A percentile compares a stretch with the other conserved stretches of the same genome.
phyloP scores from a whole-genome alignment of 2,797 vertebrate genomes.

The Xyrichtys novacula region DNA sequence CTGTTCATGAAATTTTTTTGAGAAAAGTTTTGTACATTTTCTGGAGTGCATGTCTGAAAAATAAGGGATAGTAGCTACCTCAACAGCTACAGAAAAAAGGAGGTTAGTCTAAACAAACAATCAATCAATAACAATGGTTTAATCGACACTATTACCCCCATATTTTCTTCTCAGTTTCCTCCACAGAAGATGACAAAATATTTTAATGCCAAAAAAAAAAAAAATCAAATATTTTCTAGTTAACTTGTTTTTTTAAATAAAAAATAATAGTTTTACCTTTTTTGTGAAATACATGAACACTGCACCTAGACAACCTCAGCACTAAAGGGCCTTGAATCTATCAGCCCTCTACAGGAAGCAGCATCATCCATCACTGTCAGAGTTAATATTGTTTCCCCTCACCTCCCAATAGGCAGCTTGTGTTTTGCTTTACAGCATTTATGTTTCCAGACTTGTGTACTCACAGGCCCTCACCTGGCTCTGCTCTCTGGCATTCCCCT shows the following conservation, averaged over 20 bases:
- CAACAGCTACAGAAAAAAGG: too few species aligned
- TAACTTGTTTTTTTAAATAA: background rate
- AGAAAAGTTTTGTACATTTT: too few species aligned
- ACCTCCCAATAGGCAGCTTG: slow-evolving; percentile 81
- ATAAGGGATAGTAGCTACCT: too few species aligned
- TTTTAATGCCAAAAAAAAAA: background rate
- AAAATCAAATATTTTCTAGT: background rate
- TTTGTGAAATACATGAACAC: background rate
- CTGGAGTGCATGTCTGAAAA: too few species aligned
- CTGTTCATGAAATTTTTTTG: too few species aligned
- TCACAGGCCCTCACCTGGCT: slow-evolving; percentile 80
- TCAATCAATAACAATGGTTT: too few species aligned
- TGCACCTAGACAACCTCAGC: slow-evolving; percentile 22
- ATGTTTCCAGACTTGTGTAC: slow-evolving; percentile 85
- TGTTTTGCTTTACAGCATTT: slow-evolving; percentile 83
- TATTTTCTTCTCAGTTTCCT: background rate
- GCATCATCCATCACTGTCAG: slow-evolving; percentile 86
- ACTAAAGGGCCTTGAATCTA: slow-evolving; percentile 59
- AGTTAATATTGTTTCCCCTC: slow-evolving; percentile 82
- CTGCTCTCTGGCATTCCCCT: slow-evolving; percentile 82
- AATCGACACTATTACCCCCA: background rate
- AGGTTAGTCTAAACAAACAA: too few species aligned
- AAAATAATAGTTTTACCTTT: slow-evolving; percentile 8
- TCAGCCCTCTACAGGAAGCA: slow-evolving; percentile 68
- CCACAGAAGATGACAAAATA: background rate